Evolutionary conservation across 1,140 invertebrate species (phyloP).

Genomic region (Zaprionus inermis): DNA sequence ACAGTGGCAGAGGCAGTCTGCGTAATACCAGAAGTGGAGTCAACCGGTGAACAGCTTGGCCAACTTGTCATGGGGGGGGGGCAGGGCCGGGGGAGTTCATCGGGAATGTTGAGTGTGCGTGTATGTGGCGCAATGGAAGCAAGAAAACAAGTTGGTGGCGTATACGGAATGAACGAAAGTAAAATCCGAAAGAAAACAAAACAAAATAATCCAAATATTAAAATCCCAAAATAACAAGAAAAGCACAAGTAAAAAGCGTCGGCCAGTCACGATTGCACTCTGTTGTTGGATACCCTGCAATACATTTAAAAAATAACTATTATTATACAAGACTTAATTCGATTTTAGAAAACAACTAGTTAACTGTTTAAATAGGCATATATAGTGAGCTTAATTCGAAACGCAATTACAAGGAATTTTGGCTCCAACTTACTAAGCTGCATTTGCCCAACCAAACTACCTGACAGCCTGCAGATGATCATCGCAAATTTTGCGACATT

Average conservation of each 20-base stretch:
- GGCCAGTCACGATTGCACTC: neutral
- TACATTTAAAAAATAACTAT: neutral
- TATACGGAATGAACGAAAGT: constrained; percentile 69
- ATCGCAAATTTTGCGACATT: constrained; percentile 34
- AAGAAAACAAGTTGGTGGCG: constrained; percentile 62
- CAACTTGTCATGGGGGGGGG: constrained; percentile 24
- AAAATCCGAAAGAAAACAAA: constrained; percentile 60
- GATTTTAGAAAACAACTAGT: no score
- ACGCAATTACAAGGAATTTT: no score
- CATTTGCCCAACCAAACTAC: neutral
- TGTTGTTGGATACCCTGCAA: neutral
- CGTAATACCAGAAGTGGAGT: constrained; percentile 79
- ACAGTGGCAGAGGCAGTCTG: constrained; percentile 37
- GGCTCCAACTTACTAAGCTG: neutral
- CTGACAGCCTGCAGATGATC: neutral
- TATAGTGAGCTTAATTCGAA: no score
- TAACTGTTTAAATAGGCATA: no score
- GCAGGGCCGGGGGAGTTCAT: constrained; percentile 12
- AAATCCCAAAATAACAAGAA: constrained; percentile 43
- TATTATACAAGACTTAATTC: no score
- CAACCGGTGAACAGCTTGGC: constrained; percentile 73
- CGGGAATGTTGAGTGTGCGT: constrained; percentile 26
- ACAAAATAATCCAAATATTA: constrained; percentile 56
- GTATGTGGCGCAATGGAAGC: constrained; percentile 55
- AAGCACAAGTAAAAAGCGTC: neutral